A percentile compares a stretch with the other conserved stretches of the same genome.
phyloP scores from a whole-genome alignment of 2,888 invertebrate species.

The Microctonus aethiopoides region DNA sequence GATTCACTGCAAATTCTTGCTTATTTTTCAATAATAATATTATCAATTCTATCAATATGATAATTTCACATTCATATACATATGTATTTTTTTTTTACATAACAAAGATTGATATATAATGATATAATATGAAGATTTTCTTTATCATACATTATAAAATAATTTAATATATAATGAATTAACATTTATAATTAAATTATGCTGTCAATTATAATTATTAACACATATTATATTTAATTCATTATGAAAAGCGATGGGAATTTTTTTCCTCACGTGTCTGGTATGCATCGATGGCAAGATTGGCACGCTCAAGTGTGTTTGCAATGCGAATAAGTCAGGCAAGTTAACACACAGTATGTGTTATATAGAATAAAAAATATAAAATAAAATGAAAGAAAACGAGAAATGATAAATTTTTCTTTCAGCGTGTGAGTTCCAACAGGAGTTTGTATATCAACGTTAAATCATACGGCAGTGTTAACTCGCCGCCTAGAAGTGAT shows the following conservation, averaged over 20 bases:
- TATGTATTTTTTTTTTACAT: neutral
- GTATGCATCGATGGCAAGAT: constrained; percentile 22
- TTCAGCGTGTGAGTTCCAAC: constrained; percentile 17
- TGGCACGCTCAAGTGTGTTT: constrained; percentile 16
- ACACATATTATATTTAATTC: constrained; percentile 5
- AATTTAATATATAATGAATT: too few species aligned
- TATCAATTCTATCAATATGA: neutral
- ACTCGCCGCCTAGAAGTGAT: constrained; percentile 56
- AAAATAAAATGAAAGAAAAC: neutral
- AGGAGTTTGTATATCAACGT: neutral
- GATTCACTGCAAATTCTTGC: neutral
- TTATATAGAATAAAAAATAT: neutral
- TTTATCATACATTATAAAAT: too few species aligned
- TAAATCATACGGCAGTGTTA: constrained; percentile 25
- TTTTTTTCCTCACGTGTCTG: constrained; percentile 23
- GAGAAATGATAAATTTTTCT: constrained; percentile 4
- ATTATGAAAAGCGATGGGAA: constrained; percentile 6
- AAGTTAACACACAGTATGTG: neutral
- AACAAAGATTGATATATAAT: neutral
- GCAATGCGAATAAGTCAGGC: constrained; percentile 13
- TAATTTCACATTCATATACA: neutral
- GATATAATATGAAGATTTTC: too few species aligned
- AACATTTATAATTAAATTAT: neutral
- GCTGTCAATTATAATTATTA: constrained; percentile 1
- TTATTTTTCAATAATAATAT: neutral